Base-by-base conservation (phyloP, 2,888 invertebrate species). In the Hetaerina titia region DNA sequence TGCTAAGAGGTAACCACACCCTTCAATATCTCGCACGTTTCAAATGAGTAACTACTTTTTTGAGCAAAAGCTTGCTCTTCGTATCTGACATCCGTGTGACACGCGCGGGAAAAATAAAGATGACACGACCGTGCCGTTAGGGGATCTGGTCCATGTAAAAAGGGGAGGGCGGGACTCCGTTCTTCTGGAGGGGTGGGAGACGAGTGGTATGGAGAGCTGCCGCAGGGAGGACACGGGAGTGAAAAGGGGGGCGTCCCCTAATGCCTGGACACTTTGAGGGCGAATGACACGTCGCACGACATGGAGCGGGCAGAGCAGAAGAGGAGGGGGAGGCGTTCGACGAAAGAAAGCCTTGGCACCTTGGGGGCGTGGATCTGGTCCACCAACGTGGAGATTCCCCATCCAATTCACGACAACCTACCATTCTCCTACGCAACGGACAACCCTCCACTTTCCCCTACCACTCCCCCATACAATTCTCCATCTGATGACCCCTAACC, bases 221-320 rank as follows among this genome's bases (percentile, higher is more conserved):
- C 81, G 25, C 31, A 11, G 81, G 25, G 31, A 4, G 81, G n/a
- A 81, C 81, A 81, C 15, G 81, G 81, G 81, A 7, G 9, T 25
- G 31, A n/a, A 25, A 31, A 31, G 81, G 81, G n/a, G 8, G n/a
- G 69, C 69, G n/a, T 11, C 25, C 81, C 81, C 31, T 25, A 81
- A 9, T 69, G n/a, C n/a, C 69, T 8, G 22, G 31, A 31, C 31
- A 9, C 81, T 81, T 81, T 31, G 81, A 31, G 81, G 31, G n/a
- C 81, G 81, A 31, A 31, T 81, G 81, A 81, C 17, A 81, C 31
- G 81, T 81, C 81, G 25, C n/a, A 74, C 74, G 81, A 81, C 81
- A 81, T 5, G 81, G n/a, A 69, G 69, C 9, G 69, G 69, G n/a
- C 69, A 13, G 69, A 45, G 69, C 69, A n/a, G 69, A 9, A n/a